Evolutionary conservation across 1,140 invertebrate species (phyloP).

Genomic region (Bathynomus jamesi): DNA sequence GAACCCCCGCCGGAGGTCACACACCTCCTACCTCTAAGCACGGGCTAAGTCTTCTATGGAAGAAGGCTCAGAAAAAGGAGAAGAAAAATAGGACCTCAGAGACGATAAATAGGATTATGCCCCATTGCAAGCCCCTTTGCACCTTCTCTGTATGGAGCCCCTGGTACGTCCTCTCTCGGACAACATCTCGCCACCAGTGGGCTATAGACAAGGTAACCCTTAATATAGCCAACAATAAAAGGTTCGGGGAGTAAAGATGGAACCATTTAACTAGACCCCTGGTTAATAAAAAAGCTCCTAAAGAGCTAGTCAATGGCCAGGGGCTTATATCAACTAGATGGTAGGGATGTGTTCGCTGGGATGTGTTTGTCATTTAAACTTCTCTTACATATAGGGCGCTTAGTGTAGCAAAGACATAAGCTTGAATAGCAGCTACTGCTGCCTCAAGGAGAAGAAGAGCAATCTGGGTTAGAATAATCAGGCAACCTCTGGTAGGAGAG

Average conservation of each 20-base stretch:
- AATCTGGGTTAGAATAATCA: no score
- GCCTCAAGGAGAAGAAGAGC: constrained; percentile 35
- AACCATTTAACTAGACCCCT: constrained; percentile 48
- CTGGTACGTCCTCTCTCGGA: constrained; percentile 48
- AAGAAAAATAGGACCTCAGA: constrained; percentile 57
- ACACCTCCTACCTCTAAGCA: constrained; percentile 51
- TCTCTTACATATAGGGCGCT: constrained; percentile 49
- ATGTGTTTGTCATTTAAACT: constrained; percentile 41
- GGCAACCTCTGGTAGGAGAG: no score
- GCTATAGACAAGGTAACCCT: constrained; percentile 46
- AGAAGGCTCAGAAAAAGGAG: constrained; percentile 57
- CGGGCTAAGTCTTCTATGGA: constrained; percentile 55
- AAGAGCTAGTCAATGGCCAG: constrained; percentile 47
- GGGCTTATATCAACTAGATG: constrained; percentile 44
- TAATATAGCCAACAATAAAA: constrained; percentile 46
- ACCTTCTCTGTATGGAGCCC: constrained; percentile 42
- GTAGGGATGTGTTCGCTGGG: constrained; percentile 36
- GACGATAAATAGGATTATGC: constrained; percentile 57
- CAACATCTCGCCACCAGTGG: constrained; percentile 56
- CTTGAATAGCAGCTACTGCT: constrained; percentile 35
- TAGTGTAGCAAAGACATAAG: constrained; percentile 51
- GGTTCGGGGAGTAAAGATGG: constrained; percentile 43
- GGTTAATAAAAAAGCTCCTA: constrained; percentile 45
- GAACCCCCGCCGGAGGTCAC: constrained; percentile 53
- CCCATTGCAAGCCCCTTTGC: constrained; percentile 44